phyloP scores from a whole-genome alignment of 92 coral and sea anemone species.

The Palythoa heliodiscus region DNA sequence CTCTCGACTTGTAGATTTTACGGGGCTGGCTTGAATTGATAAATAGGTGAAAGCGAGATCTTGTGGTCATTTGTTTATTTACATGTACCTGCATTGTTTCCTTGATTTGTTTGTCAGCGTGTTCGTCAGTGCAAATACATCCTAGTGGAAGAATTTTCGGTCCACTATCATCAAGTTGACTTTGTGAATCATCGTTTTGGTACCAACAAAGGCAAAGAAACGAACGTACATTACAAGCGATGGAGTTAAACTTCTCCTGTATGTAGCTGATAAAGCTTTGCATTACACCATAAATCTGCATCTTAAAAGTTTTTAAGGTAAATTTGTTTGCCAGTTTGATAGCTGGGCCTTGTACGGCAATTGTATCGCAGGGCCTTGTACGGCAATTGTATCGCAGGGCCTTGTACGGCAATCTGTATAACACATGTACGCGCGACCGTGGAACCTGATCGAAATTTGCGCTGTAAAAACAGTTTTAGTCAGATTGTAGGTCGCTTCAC shows the following conservation, averaged over 20 bases:
- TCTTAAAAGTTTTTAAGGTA: constrained; percentile 47
- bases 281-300: constrained; percentile 51
- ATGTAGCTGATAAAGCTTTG: constrained; percentile 51
- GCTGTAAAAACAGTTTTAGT: constrained; percentile 11
- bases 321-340: constrained; percentile 46
- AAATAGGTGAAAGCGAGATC: constrained; percentile 44
- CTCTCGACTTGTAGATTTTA: constrained; percentile 19
- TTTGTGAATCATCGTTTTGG: constrained; percentile 49
- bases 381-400: constrained; percentile 50
- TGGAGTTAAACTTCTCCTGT: constrained; percentile 39
- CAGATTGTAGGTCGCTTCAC: constrained; percentile 12
- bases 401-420: constrained; percentile 12
- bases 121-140: constrained; percentile 14
- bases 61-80: constrained; percentile 39
- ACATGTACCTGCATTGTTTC: constrained; percentile 30
- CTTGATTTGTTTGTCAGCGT: constrained; percentile 20
- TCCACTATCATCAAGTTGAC: constrained; percentile 26
- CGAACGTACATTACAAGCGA: constrained; percentile 39
- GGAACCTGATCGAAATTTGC: constrained; percentile 14
- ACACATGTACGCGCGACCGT: constrained; percentile 15
- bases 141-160: constrained; percentile 37
- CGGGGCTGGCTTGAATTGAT: constrained; percentile 28
- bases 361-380: constrained; percentile 47
- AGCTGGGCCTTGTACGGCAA: constrained; percentile 57
- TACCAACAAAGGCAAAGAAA: constrained; percentile 42